A percentile compares a stretch with the other conserved stretches of the same genome.
phyloP scores from a whole-genome alignment of 2,888 invertebrate genomes.

The Dasysyrphus albostriatus region DNA sequence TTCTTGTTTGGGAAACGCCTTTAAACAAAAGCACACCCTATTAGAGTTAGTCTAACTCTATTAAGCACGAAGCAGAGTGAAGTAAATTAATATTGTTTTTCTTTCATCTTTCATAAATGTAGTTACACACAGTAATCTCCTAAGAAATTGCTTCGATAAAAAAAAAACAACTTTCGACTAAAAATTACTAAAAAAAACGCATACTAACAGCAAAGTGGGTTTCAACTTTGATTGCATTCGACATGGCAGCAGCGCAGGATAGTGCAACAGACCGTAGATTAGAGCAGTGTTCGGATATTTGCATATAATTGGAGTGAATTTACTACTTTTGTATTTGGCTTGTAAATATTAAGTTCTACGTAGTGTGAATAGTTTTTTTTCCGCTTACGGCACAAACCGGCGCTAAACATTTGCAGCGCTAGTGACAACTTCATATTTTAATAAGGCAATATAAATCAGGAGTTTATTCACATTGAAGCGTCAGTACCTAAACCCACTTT shows the following conservation, averaged over 20 bases:
- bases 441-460: too few relatives aligned
- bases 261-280: slow-evolving; percentile 30
- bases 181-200: slow-evolving; percentile 40
- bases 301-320: neutral
- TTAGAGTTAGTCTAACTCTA: slow-evolving; percentile 29
- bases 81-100: slow-evolving; percentile 50
- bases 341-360: too few relatives aligned
- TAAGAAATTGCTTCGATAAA: slow-evolving; percentile 18
- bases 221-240: slow-evolving; percentile 35
- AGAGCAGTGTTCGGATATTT: slow-evolving; percentile 9
- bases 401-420: too few relatives aligned
- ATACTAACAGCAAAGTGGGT: slow-evolving; percentile 13
- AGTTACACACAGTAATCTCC: slow-evolving; percentile 1
- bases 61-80: slow-evolving; percentile 57
- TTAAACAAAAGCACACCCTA: slow-evolving; percentile 44
- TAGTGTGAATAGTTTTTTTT: too few relatives aligned
- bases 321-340: neutral
- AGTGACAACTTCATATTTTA: too few relatives aligned
- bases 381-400: too few relatives aligned
- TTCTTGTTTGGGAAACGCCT: slow-evolving; percentile 52
- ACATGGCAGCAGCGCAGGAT: slow-evolving; percentile 6
- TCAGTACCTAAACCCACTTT: too few relatives aligned
- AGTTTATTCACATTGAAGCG: too few relatives aligned
- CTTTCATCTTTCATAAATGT: neutral
- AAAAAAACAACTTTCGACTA: slow-evolving; percentile 52